Evolutionary conservation across 1,140 invertebrate species (phyloP).

Genomic region (Ruditapes philippinarum): DNA sequence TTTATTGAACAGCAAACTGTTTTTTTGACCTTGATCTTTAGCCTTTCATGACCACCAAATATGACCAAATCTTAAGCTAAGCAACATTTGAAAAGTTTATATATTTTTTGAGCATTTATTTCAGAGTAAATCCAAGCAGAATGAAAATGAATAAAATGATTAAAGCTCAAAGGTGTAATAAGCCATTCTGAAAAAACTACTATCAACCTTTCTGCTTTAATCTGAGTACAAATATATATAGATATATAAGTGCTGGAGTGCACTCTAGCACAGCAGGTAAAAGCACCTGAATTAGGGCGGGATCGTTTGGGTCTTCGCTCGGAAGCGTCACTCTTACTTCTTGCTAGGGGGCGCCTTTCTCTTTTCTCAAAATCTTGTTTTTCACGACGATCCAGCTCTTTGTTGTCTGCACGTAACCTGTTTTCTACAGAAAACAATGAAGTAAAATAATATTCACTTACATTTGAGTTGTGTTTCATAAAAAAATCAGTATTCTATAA

Average conservation of each 20-base stretch:
- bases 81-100: too few relatives aligned
- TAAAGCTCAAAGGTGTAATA: not conserved
- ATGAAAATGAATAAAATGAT: constrained; percentile 14
- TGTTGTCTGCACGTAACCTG: constrained; percentile 48
- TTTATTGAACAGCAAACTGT: too few relatives aligned
- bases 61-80: too few relatives aligned
- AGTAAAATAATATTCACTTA: too few relatives aligned
- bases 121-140: not conserved
- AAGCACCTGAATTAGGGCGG: constrained; percentile 50
- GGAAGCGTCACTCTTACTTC: constrained; percentile 55
- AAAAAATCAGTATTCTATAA: too few relatives aligned
- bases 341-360: constrained; percentile 26
- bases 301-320: constrained; percentile 3
- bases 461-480: too few relatives aligned
- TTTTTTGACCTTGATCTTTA: too few relatives aligned
- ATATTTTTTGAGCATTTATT: too few relatives aligned
- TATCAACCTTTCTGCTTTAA: not conserved
- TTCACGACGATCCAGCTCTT: constrained; percentile 40
- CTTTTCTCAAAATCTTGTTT: constrained; percentile 54
- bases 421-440: constrained; percentile 29
- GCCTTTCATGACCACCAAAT: too few relatives aligned
- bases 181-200: not conserved
- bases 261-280: not conserved
- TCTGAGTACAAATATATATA: not conserved
- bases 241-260: not conserved